Conservation (phyloP, 2,797 vertebrate genomes). For the Notolabrus celidotus region DNA sequence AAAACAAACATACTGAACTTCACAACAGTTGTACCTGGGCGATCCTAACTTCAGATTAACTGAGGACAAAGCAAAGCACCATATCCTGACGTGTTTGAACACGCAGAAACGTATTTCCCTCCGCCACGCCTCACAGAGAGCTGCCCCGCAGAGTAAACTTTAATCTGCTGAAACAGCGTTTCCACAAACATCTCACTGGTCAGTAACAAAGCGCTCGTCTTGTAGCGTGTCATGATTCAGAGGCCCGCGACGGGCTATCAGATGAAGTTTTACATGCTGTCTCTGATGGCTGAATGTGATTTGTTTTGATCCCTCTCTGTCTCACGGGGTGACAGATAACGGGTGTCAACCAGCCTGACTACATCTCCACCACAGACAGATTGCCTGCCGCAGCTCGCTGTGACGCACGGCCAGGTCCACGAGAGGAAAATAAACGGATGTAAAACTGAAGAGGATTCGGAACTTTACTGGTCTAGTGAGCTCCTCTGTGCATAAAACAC, state of each 20-base stretch:
- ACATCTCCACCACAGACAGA: constrained; percentile 72
- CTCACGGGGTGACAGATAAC: constrained; percentile 77
- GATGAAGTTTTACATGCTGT: constrained; percentile 79
- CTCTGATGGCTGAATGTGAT: constrained; percentile 72
- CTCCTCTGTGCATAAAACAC: fast-evolving
- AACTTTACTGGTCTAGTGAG: background rate
- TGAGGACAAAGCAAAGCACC: background rate
- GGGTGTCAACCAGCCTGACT: constrained; percentile 69
- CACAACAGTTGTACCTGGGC: too few species aligned
- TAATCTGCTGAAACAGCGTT: constrained; percentile 26
- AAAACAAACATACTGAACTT: too few species aligned
- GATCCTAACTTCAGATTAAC: too few species aligned
- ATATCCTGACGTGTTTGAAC: constrained; percentile 1
- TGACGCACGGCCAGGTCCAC: constrained; percentile 3
- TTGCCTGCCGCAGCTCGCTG: constrained; percentile 54
- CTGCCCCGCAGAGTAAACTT: background rate
- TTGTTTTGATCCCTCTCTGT: constrained; percentile 73
- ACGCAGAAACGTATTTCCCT: constrained; percentile 7
- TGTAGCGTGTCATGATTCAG: constrained; percentile 55
- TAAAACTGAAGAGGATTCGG: background rate
- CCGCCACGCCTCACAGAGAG: background rate
- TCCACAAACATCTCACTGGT: constrained; percentile 45
- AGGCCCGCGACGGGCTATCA: constrained; percentile 54
- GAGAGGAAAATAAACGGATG: constrained; percentile 10
- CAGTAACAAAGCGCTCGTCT: constrained; percentile 40